Conservation (phyloP, 1,140 invertebrate species). For the Camponotus pennsylvanicus region DNA sequence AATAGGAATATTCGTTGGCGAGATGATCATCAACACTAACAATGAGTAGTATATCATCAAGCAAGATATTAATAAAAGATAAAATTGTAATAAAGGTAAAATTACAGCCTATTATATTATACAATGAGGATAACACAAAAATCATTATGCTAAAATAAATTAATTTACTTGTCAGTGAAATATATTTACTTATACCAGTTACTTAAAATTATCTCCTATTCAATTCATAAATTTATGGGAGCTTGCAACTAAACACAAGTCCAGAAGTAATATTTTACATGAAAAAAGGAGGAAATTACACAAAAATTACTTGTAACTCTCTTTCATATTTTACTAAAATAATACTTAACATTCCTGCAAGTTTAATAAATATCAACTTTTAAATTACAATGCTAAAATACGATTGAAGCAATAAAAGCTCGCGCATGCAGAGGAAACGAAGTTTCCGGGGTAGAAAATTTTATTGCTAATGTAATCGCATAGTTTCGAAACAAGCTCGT, state of each 20-base stretch:
- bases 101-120: slow-evolving; percentile 25
- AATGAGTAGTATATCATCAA: slow-evolving; percentile 26
- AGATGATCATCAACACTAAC: neutral
- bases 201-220: slow-evolving; percentile 35
- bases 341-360: slow-evolving; percentile 7
- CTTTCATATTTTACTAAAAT: neutral
- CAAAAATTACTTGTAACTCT: neutral
- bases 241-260: neutral
- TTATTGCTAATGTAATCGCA: slow-evolving; percentile 54
- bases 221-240: slow-evolving; percentile 6
- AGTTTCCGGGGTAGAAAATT: slow-evolving; percentile 30
- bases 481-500: slow-evolving; percentile 49
- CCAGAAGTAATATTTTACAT: neutral
- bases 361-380: slow-evolving; percentile 25
- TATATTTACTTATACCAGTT: slow-evolving; percentile 31
- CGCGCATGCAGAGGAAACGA: neutral
- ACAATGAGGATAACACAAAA: slow-evolving; percentile 39
- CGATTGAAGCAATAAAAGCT: neutral
- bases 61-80: slow-evolving; percentile 19
- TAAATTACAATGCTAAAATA: slow-evolving; percentile 32
- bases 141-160: slow-evolving; percentile 37
- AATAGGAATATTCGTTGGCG: slow-evolving; percentile 32
- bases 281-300: slow-evolving; percentile 4
- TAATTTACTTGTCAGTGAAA: slow-evolving; percentile 30
- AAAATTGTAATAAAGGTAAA: slow-evolving; percentile 30